Conservation (phyloP, 2,888 invertebrate species). For the Seladonia tumulorum region DNA sequence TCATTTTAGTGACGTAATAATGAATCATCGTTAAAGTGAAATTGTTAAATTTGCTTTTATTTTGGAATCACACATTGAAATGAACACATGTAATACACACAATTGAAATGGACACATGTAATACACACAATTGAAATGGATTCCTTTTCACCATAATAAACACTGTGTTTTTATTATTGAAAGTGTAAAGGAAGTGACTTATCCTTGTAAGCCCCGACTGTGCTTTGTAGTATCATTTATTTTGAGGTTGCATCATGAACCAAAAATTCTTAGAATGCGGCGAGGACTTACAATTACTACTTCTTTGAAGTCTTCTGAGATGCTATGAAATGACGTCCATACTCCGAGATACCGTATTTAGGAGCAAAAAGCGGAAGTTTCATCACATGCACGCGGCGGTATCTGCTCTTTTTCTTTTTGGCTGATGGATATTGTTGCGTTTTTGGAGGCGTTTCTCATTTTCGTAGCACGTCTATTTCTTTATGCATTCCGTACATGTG, state of each 20-base stretch:
- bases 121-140: not conserved
- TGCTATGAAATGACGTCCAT: not conserved
- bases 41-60: not conserved
- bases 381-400: not conserved
- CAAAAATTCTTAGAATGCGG: not conserved
- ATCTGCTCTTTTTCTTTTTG: not conserved
- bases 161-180: not conserved
- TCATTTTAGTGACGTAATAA: not conserved
- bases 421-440: not conserved
- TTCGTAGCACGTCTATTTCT: not conserved
- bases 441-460: not conserved
- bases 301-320: not conserved
- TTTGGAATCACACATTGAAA: not conserved
- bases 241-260: not conserved
- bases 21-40: not conserved
- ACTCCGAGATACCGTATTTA: not conserved
- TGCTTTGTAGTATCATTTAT: not conserved
- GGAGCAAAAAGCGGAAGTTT: not conserved
- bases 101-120: not conserved
- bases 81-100: not conserved
- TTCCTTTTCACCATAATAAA: not conserved
- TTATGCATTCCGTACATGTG: not conserved
- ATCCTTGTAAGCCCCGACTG: not conserved
- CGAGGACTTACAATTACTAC: not conserved
- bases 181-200: not conserved